A percentile compares a stretch with the other conserved stretches of the same genome.
phyloP scores from a whole-genome alignment of 1,140 invertebrate species.

The Diabrotica undecimpunctata region DNA sequence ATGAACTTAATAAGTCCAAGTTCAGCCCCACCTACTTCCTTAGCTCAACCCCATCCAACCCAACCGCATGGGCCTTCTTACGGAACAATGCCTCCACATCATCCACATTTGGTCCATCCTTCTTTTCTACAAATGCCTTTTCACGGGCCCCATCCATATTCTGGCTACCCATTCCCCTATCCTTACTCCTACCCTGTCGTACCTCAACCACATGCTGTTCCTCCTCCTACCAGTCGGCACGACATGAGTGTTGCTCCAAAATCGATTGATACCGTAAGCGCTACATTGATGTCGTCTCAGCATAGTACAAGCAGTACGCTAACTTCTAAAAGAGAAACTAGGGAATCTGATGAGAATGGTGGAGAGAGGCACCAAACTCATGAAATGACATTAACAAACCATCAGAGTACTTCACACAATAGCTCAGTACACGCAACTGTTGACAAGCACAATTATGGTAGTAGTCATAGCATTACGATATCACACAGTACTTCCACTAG shows the following conservation, averaged over 20 bases:
- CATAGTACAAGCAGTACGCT: constrained; percentile 58
- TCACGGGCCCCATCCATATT: constrained; percentile 44
- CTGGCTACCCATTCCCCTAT: constrained; percentile 50
- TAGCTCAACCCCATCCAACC: constrained; percentile 64
- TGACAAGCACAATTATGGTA: constrained; percentile 56
- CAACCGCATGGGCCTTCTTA: constrained; percentile 54
- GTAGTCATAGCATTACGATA: constrained; percentile 57
- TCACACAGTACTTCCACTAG: constrained; percentile 63
- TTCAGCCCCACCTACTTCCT: constrained; percentile 55
- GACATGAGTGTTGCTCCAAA: constrained; percentile 42
- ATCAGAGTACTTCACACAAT: constrained; percentile 60
- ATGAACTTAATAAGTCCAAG: constrained; percentile 59
- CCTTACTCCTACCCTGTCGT: constrained; percentile 66
- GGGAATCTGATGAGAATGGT: constrained; percentile 47
- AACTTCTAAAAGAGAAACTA: constrained; percentile 56
- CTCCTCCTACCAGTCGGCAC: constrained; percentile 57
- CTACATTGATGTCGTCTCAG: constrained; percentile 67
- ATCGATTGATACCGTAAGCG: constrained; percentile 57
- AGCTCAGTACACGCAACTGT: constrained; percentile 58
- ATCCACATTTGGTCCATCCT: constrained; percentile 64
- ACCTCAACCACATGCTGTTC: constrained; percentile 68
- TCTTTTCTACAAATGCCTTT: constrained; percentile 42
- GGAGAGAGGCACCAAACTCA: constrained; percentile 56
- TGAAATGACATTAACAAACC: constrained; percentile 59
- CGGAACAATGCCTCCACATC: constrained; percentile 55